Conservation (phyloP, 2,113 vertebrate genomes). For the Burhinus oedicnemus region DNA sequence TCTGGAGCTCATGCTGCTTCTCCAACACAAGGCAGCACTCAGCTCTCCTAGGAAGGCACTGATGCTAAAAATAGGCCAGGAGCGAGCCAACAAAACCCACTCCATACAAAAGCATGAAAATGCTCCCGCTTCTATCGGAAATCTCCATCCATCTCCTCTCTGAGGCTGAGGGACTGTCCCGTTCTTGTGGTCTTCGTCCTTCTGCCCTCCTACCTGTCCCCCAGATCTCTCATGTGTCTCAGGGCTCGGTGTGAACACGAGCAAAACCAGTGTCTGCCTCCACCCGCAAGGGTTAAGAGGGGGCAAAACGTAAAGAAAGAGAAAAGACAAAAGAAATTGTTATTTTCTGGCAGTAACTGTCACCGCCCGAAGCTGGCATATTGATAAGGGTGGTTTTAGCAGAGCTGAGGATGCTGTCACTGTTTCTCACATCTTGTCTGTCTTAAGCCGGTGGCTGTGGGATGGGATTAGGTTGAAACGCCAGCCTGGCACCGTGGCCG, state of each 20-base stretch:
- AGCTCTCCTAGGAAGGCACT: background rate
- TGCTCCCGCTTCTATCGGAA: background rate
- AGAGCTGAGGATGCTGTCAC: background rate
- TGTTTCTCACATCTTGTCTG: background rate
- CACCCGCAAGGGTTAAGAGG: background rate
- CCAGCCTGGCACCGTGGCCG: background rate
- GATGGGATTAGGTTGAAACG: background rate
- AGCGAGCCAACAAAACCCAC: rapidly evolving
- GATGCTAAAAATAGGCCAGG: background rate
- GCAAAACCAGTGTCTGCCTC: rapidly evolving
- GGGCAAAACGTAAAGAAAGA: background rate
- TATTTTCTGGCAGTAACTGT: background rate
- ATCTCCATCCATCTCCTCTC: background rate
- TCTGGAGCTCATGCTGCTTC: background rate
- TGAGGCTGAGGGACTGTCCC: background rate
- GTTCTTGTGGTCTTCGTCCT: background rate
- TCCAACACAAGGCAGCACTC: background rate
- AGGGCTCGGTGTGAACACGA: rapidly evolving
- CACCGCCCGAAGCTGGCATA: rapidly evolving
- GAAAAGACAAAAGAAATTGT: background rate
- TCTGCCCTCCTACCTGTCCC: background rate
- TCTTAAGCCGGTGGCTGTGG: background rate
- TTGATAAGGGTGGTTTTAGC: background rate
- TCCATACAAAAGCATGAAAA: background rate
- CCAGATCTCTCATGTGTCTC: background rate